A percentile compares a stretch with the other conserved stretches of the same genome.
Conservation (phyloP, 2,113 vertebrate genomes). For the Pan paniscus region DNA sequence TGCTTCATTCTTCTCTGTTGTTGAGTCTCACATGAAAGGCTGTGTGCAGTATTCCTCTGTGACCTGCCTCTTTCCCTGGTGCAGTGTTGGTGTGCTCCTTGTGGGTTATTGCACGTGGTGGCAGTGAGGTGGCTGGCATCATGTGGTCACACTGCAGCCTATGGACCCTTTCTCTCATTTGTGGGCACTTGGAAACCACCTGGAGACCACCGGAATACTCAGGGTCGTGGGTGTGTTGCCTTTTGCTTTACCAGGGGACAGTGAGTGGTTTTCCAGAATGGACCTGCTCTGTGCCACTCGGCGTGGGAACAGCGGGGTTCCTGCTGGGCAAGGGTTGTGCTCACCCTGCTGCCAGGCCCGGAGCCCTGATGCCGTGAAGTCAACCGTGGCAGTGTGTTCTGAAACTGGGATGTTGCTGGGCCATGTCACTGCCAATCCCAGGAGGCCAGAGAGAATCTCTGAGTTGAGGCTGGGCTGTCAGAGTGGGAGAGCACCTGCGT, state of each 20-base stretch:
- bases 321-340: neutral
- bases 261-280: neutral
- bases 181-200: neutral
- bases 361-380: neutral
- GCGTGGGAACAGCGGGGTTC: neutral
- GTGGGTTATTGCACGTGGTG: fast-evolving
- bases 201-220: neutral
- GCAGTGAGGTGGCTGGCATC: fast-evolving
- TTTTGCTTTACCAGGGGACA: neutral
- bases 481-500: neutral
- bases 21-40: neutral
- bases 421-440: neutral
- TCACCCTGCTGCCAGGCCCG: neutral
- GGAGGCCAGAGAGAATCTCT: neutral
- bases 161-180: fast-evolving
- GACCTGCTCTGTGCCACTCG: neutral
- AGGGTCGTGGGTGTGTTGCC: neutral
- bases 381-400: fast-evolving
- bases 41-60: no score
- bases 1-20: neutral
- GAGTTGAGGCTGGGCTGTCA: neutral
- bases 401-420: neutral
- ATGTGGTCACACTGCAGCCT: fast-evolving
- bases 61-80: neutral
- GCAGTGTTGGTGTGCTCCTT: no score